phyloP scores from a whole-genome alignment of 2,797 vertebrate genomes.

The Peromyscus nudipes region DNA sequence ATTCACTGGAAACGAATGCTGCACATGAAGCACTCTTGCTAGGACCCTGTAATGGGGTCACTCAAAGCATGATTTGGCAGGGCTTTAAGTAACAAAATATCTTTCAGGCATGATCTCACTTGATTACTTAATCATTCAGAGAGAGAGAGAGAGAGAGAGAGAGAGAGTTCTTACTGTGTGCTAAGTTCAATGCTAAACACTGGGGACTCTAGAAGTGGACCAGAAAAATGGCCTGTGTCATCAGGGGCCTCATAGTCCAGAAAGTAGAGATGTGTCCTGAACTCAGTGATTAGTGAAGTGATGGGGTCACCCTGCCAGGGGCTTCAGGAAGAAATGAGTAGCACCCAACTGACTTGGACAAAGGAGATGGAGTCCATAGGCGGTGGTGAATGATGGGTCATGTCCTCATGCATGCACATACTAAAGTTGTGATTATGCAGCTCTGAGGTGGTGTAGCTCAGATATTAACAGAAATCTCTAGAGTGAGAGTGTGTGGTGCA shows the following conservation, averaged over 20 bases:
- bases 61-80: not conserved
- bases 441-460: not conserved
- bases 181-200: not conserved
- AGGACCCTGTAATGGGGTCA: not conserved
- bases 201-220: not conserved
- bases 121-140: constrained; percentile 12
- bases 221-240: not conserved
- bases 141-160: not conserved
- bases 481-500: not conserved
- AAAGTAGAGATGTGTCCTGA: not conserved
- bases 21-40: not conserved
- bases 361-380: not conserved
- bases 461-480: not conserved
- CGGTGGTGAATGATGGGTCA: not conserved
- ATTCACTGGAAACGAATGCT: not conserved
- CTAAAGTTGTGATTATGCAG: not conserved
- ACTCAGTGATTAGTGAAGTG: too few relatives aligned
- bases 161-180: not conserved
- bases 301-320: not conserved
- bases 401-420: not conserved
- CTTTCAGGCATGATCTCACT: not conserved
- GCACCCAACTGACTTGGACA: not conserved
- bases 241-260: not conserved
- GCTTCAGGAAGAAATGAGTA: not conserved
- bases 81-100: not conserved